Conservation (phyloP, 64 coral and sea anemone genomes). For the Montipora capricornis region DNA sequence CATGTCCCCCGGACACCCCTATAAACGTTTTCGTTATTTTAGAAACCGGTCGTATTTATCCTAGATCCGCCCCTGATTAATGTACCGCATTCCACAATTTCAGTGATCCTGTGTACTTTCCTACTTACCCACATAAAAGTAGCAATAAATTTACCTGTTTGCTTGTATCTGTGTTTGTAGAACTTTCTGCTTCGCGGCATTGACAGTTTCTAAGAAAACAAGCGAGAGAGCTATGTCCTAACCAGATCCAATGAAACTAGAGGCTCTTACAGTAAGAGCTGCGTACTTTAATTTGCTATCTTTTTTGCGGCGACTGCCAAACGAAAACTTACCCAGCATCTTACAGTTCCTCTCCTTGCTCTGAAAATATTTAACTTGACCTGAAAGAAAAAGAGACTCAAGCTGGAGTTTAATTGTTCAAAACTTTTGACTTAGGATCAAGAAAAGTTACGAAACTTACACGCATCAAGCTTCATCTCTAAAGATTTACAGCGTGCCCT, state of each 20-base stretch:
- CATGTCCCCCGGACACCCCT: no score
- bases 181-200: conserved; percentile 57
- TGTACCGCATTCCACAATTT: no score
- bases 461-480: conserved; percentile 31
- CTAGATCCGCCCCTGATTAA: no score
- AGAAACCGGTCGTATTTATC: no score
- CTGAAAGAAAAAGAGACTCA: background rate
- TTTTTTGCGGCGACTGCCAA: no score
- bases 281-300: no score
- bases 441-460: conserved; percentile 15
- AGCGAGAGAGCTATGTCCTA: no score
- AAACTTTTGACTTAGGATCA: background rate
- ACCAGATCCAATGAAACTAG: no score
- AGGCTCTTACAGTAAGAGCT: background rate
- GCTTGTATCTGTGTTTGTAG: conserved; percentile 56
- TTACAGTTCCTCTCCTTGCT: conserved; percentile 27
- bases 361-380: conserved; percentile 30
- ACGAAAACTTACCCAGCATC: conserved; percentile 16
- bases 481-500: conserved; percentile 34
- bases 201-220: conserved; percentile 29
- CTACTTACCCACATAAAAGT: background rate
- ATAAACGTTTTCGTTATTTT: no score
- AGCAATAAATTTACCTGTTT: conserved; percentile 18
- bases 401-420: no score
- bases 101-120: no score